phyloP scores from a whole-genome alignment of 2,113 vertebrate species.

The Hystrix brachyura region DNA sequence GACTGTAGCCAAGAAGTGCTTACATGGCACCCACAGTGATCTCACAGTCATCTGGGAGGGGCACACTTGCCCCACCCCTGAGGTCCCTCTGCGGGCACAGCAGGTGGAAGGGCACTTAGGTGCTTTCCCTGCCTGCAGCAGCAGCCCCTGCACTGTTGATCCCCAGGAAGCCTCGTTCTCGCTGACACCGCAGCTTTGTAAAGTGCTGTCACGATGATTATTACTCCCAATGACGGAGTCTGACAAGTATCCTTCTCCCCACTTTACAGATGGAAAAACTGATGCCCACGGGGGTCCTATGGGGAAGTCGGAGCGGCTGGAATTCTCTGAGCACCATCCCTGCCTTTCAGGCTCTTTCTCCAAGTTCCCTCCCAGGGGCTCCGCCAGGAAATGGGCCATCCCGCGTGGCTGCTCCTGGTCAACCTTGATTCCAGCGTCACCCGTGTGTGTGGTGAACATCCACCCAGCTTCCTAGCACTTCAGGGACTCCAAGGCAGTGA shows the following conservation, averaged over 20 bases:
- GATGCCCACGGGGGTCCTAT: not conserved
- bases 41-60: not conserved
- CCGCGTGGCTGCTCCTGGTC: not conserved
- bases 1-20: slow-evolving; percentile 24
- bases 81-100: not conserved
- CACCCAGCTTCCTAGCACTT: not conserved
- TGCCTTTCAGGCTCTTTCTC: not conserved
- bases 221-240: not conserved
- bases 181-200: slow-evolving; percentile 47
- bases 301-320: not conserved
- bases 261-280: not conserved
- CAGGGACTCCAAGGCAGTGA: not conserved
- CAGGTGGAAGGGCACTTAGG: slow-evolving; percentile 39
- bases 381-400: not conserved
- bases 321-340: not conserved
- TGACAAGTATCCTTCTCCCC: not conserved
- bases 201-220: not conserved
- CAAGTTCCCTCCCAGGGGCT: not conserved
- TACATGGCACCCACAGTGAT: slow-evolving; percentile 11
- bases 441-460: not conserved
- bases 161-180: not conserved
- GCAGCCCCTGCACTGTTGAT: not conserved
- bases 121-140: slow-evolving; percentile 53
- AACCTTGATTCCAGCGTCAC: not conserved
- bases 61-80: slow-evolving; percentile 27